Base-by-base conservation (phyloP, 2,797 vertebrate genomes). In the Pygocentrus nattereri region DNA sequence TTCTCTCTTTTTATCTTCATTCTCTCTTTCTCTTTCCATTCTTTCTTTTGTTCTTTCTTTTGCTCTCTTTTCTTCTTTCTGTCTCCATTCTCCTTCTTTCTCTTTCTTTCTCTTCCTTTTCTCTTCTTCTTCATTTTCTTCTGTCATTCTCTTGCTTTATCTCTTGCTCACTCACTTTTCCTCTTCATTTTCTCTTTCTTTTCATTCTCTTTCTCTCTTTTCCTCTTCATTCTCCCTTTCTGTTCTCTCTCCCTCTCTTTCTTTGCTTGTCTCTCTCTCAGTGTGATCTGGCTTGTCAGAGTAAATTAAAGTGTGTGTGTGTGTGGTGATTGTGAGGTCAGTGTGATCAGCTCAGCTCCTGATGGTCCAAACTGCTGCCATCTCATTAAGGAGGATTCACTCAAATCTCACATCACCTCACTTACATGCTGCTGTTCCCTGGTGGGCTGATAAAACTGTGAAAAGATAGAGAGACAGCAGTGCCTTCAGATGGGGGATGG, bases 301-400 rank as follows among this genome's bases (percentile, higher is more conserved):
- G 76, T 79, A 86, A 89, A 90, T 90, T 74, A 85, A 87, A 88
- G 73, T 18, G 56, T 58, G 27, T 65, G 67, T 71, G 65, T 72
- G 74, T 34, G 50, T 88, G 91, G 89, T 79, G 91, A 93, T 91
- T 80, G 50, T 78, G 62, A 50, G 79, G 85, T 86, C 86, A 84
- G 79, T 85, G 87, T 83, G 86, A 86, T 89, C 86, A 86, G 83
- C 76, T 47, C 3, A 84, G 84, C 85, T 86, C 83, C 88, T 65
- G 65, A 86, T 54, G 81, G 81, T 83, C 75, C 89, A 88, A 91
- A 87, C 86, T 86, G 84, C 86, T 88, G 89, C 87, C 74, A 83
- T 87, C 91, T 93, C 89, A 91, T 93, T 92, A 91, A 90, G 88
- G 81, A 74, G 49, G 78, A 82, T 82, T 84, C 79, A 71, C 68